phyloP scores from a whole-genome alignment of 2,888 invertebrate genomes.

The Acleris laterana region DNA sequence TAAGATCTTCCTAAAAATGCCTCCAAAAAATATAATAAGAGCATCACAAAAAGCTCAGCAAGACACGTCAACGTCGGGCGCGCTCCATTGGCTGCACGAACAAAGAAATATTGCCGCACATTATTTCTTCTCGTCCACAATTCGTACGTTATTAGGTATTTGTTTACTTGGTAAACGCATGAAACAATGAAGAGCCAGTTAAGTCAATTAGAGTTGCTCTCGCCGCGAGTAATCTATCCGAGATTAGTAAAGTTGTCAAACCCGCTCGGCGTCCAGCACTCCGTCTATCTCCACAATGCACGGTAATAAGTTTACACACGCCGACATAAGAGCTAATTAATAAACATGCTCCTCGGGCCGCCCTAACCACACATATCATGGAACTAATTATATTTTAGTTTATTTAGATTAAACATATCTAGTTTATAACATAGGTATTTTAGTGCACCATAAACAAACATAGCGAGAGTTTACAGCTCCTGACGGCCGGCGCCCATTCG shows the following conservation, averaged over 20 bases:
- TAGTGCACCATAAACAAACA: slow-evolving; percentile 84
- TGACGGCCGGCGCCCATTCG: slow-evolving; percentile 78
- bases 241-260: slow-evolving; percentile 38
- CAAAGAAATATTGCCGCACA: slow-evolving; percentile 79
- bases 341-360: slow-evolving; percentile 52
- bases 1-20: slow-evolving; percentile 78
- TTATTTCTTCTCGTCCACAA: slow-evolving; percentile 62
- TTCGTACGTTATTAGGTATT: slow-evolving; percentile 48
- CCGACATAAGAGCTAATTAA: slow-evolving; percentile 58
- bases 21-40: slow-evolving; percentile 81
- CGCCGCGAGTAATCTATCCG: slow-evolving; percentile 28
- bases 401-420: slow-evolving; percentile 83
- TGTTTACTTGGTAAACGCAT: slow-evolving; percentile 39
- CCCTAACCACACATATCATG: slow-evolving; percentile 70
- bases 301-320: slow-evolving; percentile 39
- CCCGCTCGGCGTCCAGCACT: slow-evolving; percentile 32
- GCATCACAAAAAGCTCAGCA: slow-evolving; percentile 75
- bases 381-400: slow-evolving; percentile 79
- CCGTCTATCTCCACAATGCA: slow-evolving; percentile 36
- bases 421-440: slow-evolving; percentile 81
- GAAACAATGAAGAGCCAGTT: slow-evolving; percentile 40
- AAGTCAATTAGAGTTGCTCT: slow-evolving; percentile 37
- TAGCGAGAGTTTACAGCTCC: slow-evolving; percentile 81
- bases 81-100: slow-evolving; percentile 77
- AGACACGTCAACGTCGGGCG: slow-evolving; percentile 73